A percentile compares a stretch with the other conserved stretches of the same genome.
Conservation (phyloP, 2,888 invertebrate species). For the Folsomia candida region DNA sequence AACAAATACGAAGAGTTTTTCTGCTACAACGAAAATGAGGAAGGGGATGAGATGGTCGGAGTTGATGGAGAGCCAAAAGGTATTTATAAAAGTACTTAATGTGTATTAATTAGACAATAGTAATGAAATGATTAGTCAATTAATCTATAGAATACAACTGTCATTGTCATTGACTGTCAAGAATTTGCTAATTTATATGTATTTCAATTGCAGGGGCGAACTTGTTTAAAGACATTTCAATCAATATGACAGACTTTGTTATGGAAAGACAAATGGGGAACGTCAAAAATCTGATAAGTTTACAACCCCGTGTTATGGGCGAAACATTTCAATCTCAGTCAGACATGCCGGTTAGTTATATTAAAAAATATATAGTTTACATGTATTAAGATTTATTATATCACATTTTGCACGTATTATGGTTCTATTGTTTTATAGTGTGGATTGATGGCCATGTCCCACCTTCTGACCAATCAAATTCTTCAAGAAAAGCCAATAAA, state of each 20-base stretch:
- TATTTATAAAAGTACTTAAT: neutral
- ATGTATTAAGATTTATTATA: too few relatives aligned
- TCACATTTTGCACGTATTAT: too few relatives aligned
- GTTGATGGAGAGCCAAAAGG: slow-evolving; percentile 57
- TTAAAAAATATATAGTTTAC: too few relatives aligned
- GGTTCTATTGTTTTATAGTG: too few relatives aligned
- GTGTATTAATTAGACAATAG: too few relatives aligned
- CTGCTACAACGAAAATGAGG: slow-evolving; percentile 82
- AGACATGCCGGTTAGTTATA: too few relatives aligned
- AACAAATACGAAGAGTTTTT: slow-evolving; percentile 89
- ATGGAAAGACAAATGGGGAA: slow-evolving; percentile 72
- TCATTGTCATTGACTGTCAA: too few relatives aligned
- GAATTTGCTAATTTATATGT: neutral
- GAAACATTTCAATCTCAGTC: slow-evolving; percentile 41
- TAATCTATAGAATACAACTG: neutral
- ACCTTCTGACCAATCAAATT: slow-evolving; percentile 86
- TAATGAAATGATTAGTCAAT: too few relatives aligned
- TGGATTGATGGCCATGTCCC: slow-evolving; percentile 82
- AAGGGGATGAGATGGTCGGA: slow-evolving; percentile 73
- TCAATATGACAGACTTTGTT: slow-evolving; percentile 82
- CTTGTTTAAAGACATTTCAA: slow-evolving; percentile 53
- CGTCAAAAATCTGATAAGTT: slow-evolving; percentile 52
- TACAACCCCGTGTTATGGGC: slow-evolving; percentile 45
- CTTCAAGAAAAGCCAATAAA: slow-evolving; percentile 79
- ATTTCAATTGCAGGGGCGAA: slow-evolving; percentile 17